Conservation (phyloP, 2,797 vertebrate species). For the Bradypodion ventrale region DNA sequence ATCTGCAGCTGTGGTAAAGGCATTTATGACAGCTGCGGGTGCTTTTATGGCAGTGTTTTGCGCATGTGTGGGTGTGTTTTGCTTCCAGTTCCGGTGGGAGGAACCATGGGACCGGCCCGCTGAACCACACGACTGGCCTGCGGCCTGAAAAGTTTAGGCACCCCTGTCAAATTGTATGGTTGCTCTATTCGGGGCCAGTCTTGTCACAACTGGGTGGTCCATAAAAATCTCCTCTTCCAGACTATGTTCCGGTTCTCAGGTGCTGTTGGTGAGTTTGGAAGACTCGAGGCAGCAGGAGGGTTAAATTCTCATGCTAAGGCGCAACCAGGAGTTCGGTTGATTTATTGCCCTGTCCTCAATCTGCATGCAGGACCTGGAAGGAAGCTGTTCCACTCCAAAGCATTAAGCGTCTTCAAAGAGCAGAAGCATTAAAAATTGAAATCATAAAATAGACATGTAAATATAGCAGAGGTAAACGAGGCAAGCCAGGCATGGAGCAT, state of each 20-base stretch:
- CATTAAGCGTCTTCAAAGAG: constrained; percentile 83
- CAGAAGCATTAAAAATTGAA: constrained; percentile 85
- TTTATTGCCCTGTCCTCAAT: constrained; percentile 81
- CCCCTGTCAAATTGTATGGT: no score
- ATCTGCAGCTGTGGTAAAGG: no score
- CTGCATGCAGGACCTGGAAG: constrained; percentile 77
- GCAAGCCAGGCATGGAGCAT: constrained; percentile 22
- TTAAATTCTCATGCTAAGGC: constrained; percentile 65
- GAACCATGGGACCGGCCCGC: no score
- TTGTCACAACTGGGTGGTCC: background rate
- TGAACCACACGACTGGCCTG: no score
- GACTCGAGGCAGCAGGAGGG: constrained; percentile 46
- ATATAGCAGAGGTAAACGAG: constrained; percentile 74
- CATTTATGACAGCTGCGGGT: no score
- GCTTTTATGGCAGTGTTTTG: no score
- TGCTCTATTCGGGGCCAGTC: background rate
- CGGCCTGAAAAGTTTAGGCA: no score
- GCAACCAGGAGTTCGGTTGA: constrained; percentile 81
- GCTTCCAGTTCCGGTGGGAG: no score
- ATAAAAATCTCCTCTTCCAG: background rate
- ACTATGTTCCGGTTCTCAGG: fast-evolving
- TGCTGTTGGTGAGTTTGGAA: background rate
- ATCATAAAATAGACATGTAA: constrained; percentile 82
- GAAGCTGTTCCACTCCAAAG: constrained; percentile 82
- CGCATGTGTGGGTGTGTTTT: no score